phyloP scores from a whole-genome alignment of 1,140 invertebrate species.

The Dendrolimus punctatus region DNA sequence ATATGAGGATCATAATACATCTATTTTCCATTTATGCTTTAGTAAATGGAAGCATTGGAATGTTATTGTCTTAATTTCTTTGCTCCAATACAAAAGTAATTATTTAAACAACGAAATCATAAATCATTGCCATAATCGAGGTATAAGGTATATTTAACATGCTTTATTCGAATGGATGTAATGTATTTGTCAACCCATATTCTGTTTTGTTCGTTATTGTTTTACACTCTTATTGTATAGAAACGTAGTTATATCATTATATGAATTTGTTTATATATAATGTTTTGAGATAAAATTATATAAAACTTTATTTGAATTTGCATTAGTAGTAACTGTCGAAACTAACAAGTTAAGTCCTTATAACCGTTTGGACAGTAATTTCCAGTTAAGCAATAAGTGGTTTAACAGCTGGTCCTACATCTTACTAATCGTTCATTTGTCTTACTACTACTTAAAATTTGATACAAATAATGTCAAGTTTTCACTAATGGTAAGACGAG shows the following conservation, averaged over 20 bases:
- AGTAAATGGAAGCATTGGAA: conserved; percentile 24
- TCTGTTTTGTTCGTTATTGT: conserved; percentile 1
- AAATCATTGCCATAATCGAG: conserved; percentile 62
- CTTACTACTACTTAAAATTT: no score
- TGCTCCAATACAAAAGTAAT: conserved; percentile 35
- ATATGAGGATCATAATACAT: conserved; percentile 32
- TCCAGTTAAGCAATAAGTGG: no score
- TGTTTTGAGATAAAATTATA: neutral
- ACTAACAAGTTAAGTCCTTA: no score
- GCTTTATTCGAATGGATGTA: conserved; percentile 53
- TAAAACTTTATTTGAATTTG: no score
- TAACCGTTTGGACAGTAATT: no score
- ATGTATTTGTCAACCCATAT: conserved; percentile 32
- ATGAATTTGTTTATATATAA: neutral
- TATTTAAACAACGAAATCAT: conserved; percentile 66
- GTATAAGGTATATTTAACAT: conserved; percentile 43
- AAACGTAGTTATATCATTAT: conserved; percentile 1
- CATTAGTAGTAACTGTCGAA: no score
- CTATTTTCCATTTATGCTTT: conserved; percentile 28
- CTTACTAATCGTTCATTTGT: no score
- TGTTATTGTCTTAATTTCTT: conserved; percentile 24
- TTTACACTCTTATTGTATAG: neutral
- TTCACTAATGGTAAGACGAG: no score
- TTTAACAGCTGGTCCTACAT: no score
- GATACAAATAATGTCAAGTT: no score